Evolutionary conservation across 2,113 vertebrate genomes (phyloP).

Genomic region (pig (Sus scrofa)): T2T-Sscrofa CM000824.6:169992001-169992500

Average conservation of each 20-base stretch:
- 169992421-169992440: background rate
- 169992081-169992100: background rate
- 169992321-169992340: background rate
- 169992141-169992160: background rate
- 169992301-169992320: background rate
- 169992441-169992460: background rate
- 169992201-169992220: background rate
- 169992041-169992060: background rate
- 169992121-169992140: background rate
- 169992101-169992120: background rate
- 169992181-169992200: background rate
- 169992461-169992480: slow-evolving; percentile 19
- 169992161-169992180: background rate
- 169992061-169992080: background rate
- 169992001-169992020: background rate
- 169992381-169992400: background rate
- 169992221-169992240: background rate
- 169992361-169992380: background rate
- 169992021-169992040: background rate
- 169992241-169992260: background rate
- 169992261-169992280: background rate
- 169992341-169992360: background rate
- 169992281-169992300: slow-evolving; percentile 55
- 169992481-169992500: background rate
- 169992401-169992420: background rate